These are phyloP conservation scores for Paraescarpia echinospica DNA, from an alignment of 1,140 invertebrate species.

Conservation along the genomic window DNA sequence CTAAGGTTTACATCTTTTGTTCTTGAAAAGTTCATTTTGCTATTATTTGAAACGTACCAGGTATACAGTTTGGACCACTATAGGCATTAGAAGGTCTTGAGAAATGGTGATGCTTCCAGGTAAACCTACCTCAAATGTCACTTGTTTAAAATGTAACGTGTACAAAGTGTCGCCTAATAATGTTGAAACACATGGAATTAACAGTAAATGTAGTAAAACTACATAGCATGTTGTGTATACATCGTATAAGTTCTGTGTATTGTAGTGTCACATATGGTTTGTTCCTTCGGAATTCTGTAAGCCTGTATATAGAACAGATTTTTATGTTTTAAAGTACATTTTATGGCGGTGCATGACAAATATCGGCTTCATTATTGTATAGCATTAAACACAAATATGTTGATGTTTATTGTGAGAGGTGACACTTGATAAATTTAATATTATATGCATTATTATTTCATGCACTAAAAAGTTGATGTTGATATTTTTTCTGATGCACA, in stretches of 20 bases:
- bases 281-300: too few relatives aligned
- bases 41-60: not conserved
- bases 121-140: not conserved
- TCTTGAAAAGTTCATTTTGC: too few relatives aligned
- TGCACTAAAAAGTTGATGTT: slow-evolving; percentile 1
- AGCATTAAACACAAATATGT: not conserved
- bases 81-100: not conserved
- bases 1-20: too few relatives aligned
- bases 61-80: too few relatives aligned
- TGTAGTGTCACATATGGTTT: not conserved
- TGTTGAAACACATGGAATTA: too few relatives aligned
- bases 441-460: slow-evolving; percentile 6
- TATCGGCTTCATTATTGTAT: not conserved
- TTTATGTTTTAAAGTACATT: not conserved
- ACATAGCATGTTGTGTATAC: too few relatives aligned
- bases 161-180: too few relatives aligned
- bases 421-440: slow-evolving; percentile 15
- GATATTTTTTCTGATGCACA: not conserved
- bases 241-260: not conserved
- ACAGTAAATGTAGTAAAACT: too few relatives aligned
- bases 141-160: too few relatives aligned
- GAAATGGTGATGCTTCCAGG: not conserved
- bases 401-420: too few relatives aligned
- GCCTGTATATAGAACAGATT: not conserved
- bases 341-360: not conserved